Evolutionary conservation across 2,888 invertebrate genomes (phyloP).

Genomic region (Adineta ricciae): DNA sequence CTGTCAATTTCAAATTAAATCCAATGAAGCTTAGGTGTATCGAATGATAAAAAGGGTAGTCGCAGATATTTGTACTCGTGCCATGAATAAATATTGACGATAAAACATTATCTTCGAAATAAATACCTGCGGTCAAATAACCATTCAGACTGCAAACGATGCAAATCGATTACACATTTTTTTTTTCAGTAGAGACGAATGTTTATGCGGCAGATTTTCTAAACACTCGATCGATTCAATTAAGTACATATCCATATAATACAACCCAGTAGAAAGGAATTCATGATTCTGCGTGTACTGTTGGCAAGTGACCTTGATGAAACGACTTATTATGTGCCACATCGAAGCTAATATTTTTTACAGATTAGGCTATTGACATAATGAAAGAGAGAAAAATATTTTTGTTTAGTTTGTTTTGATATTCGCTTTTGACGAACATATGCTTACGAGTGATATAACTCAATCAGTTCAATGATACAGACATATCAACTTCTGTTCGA

Average conservation of each 20-base stretch:
- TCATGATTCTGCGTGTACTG: not conserved
- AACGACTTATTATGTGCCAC: not conserved
- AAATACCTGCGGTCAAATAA: too few species aligned
- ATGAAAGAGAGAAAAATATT: too few species aligned
- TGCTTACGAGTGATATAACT: not conserved
- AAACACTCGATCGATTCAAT: not conserved
- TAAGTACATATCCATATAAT: not conserved
- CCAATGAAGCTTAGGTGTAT: too few species aligned
- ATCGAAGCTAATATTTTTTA: too few species aligned
- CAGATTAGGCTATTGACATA: not conserved
- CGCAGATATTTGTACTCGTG: too few species aligned
- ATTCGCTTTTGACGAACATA: too few species aligned
- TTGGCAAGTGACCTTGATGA: not conserved
- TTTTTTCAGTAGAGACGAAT: not conserved
- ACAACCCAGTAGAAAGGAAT: not conserved
- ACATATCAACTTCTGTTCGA: not conserved
- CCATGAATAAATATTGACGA: too few species aligned
- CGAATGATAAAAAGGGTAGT: too few species aligned
- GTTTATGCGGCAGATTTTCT: not conserved
- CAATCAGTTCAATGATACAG: not conserved
- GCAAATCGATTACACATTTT: too few species aligned
- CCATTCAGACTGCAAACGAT: too few species aligned
- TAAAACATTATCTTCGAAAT: too few species aligned
- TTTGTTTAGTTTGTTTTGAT: not conserved
- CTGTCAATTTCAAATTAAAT: too few species aligned